Evolutionary conservation across 2,113 vertebrate species (phyloP).

Genomic region (Apistogramma diplotaenia): DNA sequence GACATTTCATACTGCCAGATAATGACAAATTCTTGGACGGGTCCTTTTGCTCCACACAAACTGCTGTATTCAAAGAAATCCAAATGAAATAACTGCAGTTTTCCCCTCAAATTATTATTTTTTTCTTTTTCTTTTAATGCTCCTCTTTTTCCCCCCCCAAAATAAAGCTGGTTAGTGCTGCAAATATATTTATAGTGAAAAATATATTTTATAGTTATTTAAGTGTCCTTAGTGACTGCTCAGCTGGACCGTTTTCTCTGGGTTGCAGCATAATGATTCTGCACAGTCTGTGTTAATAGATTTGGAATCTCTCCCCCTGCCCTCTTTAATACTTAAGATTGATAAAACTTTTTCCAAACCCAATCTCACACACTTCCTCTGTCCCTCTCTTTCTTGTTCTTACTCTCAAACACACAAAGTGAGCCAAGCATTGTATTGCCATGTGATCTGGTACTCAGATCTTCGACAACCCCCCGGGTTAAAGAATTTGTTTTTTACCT

Average conservation of each 20-base stretch:
- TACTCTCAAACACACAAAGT: background rate
- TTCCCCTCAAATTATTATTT: background rate
- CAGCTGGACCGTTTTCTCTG: background rate
- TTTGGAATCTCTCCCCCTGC: slow-evolving; percentile 4
- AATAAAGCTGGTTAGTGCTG: background rate
- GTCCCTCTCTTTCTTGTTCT: background rate
- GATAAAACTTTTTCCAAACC: background rate
- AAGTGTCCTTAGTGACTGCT: background rate
- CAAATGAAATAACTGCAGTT: slow-evolving; percentile 20
- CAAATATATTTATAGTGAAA: background rate
- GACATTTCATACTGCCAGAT: slow-evolving; percentile 29
- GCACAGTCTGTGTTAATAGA: background rate
- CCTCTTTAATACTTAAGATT: background rate
- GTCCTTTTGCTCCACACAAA: background rate
- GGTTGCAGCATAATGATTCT: background rate
- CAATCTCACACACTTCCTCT: background rate
- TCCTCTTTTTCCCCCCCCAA: background rate
- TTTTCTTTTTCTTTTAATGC: background rate
- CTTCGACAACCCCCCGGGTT: slow-evolving; percentile 51
- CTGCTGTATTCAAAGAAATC: slow-evolving; percentile 3
- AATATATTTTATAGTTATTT: background rate
- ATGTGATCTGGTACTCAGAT: slow-evolving; percentile 60
- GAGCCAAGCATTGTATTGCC: slow-evolving; percentile 23
- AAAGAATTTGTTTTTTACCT: slow-evolving; percentile 70
- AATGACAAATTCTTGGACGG: slow-evolving; percentile 26